Evolutionary conservation across 2,888 invertebrate genomes (phyloP).

Genomic region (Pherbina coryleti): DNA sequence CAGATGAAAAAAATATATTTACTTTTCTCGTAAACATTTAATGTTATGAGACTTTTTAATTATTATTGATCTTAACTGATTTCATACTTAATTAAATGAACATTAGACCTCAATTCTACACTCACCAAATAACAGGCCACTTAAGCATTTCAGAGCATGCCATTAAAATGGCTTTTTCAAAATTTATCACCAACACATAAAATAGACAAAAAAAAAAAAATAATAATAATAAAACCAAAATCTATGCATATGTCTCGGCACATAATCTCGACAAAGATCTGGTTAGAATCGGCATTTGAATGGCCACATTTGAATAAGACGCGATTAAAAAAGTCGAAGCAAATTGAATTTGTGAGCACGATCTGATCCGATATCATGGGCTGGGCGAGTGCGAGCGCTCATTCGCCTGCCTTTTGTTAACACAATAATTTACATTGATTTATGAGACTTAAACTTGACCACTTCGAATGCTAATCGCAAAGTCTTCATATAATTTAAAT

Average conservation of each 20-base stretch:
- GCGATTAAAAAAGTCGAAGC: slow-evolving; percentile 33
- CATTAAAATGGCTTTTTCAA: slow-evolving; percentile 30
- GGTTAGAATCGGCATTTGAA: slow-evolving; percentile 32
- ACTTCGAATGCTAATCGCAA: slow-evolving; percentile 48
- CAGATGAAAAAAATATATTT: not conserved
- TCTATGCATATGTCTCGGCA: not conserved
- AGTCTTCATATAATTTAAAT: slow-evolving; percentile 39
- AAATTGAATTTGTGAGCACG: slow-evolving; percentile 44
- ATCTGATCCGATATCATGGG: slow-evolving; percentile 33
- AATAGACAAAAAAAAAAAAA: slow-evolving; percentile 2
- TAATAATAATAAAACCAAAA: not conserved
- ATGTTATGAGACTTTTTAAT: not conserved
- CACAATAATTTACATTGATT: slow-evolving; percentile 66
- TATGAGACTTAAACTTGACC: slow-evolving; percentile 53
- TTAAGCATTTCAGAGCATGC: slow-evolving; percentile 28
- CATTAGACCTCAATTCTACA: slow-evolving; percentile 17
- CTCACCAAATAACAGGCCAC: slow-evolving; percentile 19
- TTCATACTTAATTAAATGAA: slow-evolving; percentile 26
- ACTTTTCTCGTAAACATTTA: slow-evolving; percentile 9
- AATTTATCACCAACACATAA: slow-evolving; percentile 33
- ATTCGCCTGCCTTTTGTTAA: slow-evolving; percentile 60
- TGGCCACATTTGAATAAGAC: slow-evolving; percentile 32
- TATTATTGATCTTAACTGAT: slow-evolving; percentile 4
- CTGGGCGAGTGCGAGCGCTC: slow-evolving; percentile 20
- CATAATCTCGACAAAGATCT: slow-evolving; percentile 16